Evolutionary conservation across 2,113 vertebrate species (phyloP).

Genomic region (Gymnorhina tibicen): DNA sequence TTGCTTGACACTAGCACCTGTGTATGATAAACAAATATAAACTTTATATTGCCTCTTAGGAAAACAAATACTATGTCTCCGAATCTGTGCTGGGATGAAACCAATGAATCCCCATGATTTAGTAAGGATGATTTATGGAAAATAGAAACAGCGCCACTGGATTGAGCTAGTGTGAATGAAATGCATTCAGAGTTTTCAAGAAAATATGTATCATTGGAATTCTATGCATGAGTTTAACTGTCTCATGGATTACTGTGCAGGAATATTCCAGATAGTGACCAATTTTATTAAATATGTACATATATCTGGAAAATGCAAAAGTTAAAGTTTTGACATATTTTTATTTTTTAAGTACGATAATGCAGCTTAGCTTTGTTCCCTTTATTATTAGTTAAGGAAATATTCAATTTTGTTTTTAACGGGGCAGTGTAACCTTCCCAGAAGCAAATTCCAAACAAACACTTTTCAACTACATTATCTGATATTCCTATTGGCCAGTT

Average conservation of each 20-base stretch:
- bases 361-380: neutral
- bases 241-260: neutral
- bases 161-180: neutral
- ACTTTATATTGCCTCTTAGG: neutral
- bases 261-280: neutral
- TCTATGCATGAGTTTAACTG: neutral
- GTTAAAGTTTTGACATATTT: neutral
- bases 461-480: neutral
- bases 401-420: neutral
- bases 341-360: neutral
- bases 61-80: accelerated
- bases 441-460: neutral
- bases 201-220: neutral
- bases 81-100: neutral
- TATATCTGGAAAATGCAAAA: neutral
- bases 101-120: neutral
- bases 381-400: neutral
- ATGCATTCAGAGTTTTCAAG: neutral
- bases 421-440: neutral
- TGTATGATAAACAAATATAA: neutral
- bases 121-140: neutral
- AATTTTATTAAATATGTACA: neutral
- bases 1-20: neutral
- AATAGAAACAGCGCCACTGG: neutral
- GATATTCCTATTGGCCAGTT: neutral